Base-by-base conservation (phyloP, 1,140 invertebrate species). In the Oryzaephilus surinamensis region DNA sequence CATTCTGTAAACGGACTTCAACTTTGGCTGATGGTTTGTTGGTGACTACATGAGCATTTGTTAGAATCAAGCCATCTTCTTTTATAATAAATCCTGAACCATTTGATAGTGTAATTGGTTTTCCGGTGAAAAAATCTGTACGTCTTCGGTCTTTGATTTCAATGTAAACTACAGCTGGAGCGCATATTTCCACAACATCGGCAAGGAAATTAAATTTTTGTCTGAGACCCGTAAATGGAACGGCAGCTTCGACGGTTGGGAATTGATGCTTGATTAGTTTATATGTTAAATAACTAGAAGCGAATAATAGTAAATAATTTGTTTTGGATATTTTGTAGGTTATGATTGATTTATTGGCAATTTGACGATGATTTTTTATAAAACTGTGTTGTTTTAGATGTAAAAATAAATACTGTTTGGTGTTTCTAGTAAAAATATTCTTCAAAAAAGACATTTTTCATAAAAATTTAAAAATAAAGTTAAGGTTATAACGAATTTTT, bases 31-130 rank as follows among this genome's bases (percentile, higher is more conserved):
- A 71, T 1, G 77, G 74, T 50, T 79, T 81, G 55, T 80, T 79
- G 6, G 79, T 76, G 4, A 96, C 86, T 14, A 96, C 91, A 66
- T 97, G 93, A 37, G 92, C 93, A 70, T 95, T 97, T 3, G 93
- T 96, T 10, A 97, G 48, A 51, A 97, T 93, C 3, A 95, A 65
- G 2, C 93, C 92, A 72, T 92, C 79, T 38, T 78, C 71, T 27
- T 76, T 68, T 4, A 96, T 80, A 38, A 97, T 84, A 59, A 97
- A 94, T 2, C 93, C 92, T 14, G 91, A 95, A 3, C 92, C 83
- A 62, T 83, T 84, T 2, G 83, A 86, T 1, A 80, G 58, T 0
- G 77, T 79, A 1, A 74, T 54, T 4, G 76, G 74, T 49, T 73
- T 64, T 0, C 82, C 71, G 26, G 70, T 69, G 46, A 68, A 73